Evolutionary conservation across 1,140 invertebrate species (phyloP), one percentile per base, ranked within the genome.

Genomic region (Nasonia vitripennis): DNA sequence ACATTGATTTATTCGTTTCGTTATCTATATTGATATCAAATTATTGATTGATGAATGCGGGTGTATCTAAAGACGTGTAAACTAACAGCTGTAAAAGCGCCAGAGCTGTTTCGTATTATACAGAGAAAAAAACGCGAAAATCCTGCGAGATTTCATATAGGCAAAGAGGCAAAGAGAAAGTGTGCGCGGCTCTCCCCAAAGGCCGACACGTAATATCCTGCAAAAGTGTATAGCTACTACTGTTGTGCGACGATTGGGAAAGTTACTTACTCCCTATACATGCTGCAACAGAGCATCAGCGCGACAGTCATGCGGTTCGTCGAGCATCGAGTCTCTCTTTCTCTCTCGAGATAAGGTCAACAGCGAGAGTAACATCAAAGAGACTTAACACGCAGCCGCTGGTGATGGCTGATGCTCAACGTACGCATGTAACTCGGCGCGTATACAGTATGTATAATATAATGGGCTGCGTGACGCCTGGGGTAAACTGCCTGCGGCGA

Each of bases 281-380:
- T 55, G 5, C 51, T 55, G 12, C 51, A 4, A 55, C 51, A 11
- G 48, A 12, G 11, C 48, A 55, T 5, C 51, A 51, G 55, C 1
- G 20, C 20, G 17, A 4, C 31, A n/a, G 70, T 85, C 23, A 48
- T 75, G 62, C n/a, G 84, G 27, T 23, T 31, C 34, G 37, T 14
- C 23, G 78, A 67, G 14, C 74, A 17, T 41, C 37, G 12, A 41
- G 41, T 48, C 85, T 81, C 34, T 37, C 34, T 37, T 6, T 37
- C 5, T 37, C 34, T 37, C 80, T 68, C 51, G 85, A 75, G 85
- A 86, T 79, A 78, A 82, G 85, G 79, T 86, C 80, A 83, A 79
- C 85, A 78, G 41, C 34, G 34, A 71, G 31, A 51, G 79, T 1
- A 12, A 86, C 80, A 86, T 86, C 85, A 86, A 86, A 83, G 73